Base-by-base conservation (phyloP, 1,140 invertebrate species). In the Bathynomus jamesi region DNA sequence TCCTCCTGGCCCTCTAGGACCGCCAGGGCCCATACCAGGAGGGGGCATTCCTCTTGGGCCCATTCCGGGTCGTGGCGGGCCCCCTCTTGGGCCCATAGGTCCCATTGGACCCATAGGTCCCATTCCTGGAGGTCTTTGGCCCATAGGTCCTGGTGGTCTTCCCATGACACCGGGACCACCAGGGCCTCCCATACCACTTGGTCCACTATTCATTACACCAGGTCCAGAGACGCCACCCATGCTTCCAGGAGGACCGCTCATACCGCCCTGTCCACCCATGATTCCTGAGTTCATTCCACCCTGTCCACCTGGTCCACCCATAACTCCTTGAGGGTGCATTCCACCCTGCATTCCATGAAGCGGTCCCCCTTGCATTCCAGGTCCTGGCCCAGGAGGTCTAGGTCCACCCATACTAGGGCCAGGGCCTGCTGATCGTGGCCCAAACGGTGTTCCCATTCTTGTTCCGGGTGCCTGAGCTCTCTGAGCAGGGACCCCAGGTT, bases 11-110 rank as follows among this genome's bases (percentile, higher is more conserved):
- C 77, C 77, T 62, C 68, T 66, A 28, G 64, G 71, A 24, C 72
- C 71, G 17, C 63, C 53, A 5, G 30, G 53, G n/a, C 74, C 76
- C 31, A 73, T 67, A n/a, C 64, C 70, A 28, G 62, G 71, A 46
- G 65, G 72, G 31, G 68, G 67, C 68, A 73, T 71, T 31, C 70
- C 78, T 46, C 76, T 77, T 10, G 78, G 65, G 8, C 66, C 75
- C 75, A 69, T 53, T 74, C 78, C 70, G 17, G 74, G 71, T 64
- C 62, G 67, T 21, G 29, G 69, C 21, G 68, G 61, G 63, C 65
- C 40, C 30, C 69, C 78, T 70, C 72, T 76, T 68, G 69, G 73
- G 28, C 70, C 69, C 40, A 67, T 72, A 21, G 65, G 75, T 17
- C 61, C 31, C 40, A 53, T 53, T 17, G 40, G 40, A 17, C 70